Base-by-base conservation (phyloP, 2,888 invertebrate species). In the Atherix ibis region DNA sequence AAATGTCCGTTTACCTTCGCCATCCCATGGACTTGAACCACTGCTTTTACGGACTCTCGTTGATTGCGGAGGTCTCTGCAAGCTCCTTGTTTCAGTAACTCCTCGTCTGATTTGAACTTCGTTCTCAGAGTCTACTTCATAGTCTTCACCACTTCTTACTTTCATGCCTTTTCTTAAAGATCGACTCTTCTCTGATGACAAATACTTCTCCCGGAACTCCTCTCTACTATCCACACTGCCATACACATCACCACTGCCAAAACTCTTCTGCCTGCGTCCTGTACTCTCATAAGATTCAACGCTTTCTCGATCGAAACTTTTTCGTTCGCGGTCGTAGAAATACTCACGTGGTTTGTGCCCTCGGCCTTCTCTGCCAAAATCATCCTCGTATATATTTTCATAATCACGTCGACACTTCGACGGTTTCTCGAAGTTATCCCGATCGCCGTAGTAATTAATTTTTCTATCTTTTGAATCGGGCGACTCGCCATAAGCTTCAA, bases 11-110 rank as follows among this genome's bases (percentile, higher is more conserved):
- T 38, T 39, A 60, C 60, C 61, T 45, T 61, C 61, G 5, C 60
- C 59, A 47, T 74, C 76, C 65, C 77, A 72, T 10, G 73, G 64
- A 28, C 58, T 59, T 1, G 61, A 61, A 18, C 58, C 61, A 34
- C 61, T 61, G 43, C 58, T 61, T 35, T 61, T 61, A 22, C 61
- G 52, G 31, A 56, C 43, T 10, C 60, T 47, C 9, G 41, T 9
- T 12, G 29, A 35, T 14, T 38, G 41, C 13, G 37, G 29, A 5
- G 58, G 53, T 13, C 62, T 47, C 37, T 59, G 59, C 27, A 61
- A 44, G 34, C 60, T 62, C 37, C 60, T 48, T 4, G 49, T 45
- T 33, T 52, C 54, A 5, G 44, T 29, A 4, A 43, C 39, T 16
- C 40, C 44, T 14, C 48, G 43, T 13, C 48, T 44, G 16, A 48